Conservation (phyloP, 2,888 invertebrate genomes). For the Perizoma flavofasciatum region DNA sequence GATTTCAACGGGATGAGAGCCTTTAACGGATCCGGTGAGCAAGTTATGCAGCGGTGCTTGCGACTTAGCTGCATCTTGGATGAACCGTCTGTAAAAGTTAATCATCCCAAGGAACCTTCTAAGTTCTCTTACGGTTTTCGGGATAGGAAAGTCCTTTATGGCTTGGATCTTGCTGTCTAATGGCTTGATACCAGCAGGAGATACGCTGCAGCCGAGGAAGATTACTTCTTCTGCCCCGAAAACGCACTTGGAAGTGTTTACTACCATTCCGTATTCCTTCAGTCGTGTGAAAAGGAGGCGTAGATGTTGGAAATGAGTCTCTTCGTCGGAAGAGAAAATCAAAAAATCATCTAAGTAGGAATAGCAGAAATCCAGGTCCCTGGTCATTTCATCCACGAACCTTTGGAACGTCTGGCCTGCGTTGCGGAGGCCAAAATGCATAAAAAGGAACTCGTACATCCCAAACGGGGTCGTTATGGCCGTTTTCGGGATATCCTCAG, state of each 20-base stretch:
- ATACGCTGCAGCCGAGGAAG: slow-evolving; percentile 10
- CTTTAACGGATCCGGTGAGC: neutral
- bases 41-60: slow-evolving; percentile 23
- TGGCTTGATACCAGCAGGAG: neutral
- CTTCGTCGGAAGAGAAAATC: neutral
- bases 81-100: slow-evolving; percentile 30
- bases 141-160: slow-evolving; percentile 31
- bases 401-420: neutral
- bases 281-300: neutral
- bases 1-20: too few relatives aligned
- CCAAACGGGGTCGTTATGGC: slow-evolving; percentile 4
- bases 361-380: slow-evolving; percentile 10
- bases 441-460: slow-evolving; percentile 3
- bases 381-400: neutral
- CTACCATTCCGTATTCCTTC: slow-evolving; percentile 3
- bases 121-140: slow-evolving; percentile 31
- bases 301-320: neutral
- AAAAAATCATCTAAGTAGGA: slow-evolving; percentile 9
- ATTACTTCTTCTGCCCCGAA: slow-evolving; percentile 3
- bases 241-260: slow-evolving; percentile 16
- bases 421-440: slow-evolving; percentile 6
- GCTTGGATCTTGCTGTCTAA: slow-evolving; percentile 38
- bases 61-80: slow-evolving; percentile 27
- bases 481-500: slow-evolving; percentile 4
- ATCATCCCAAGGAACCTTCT: slow-evolving; percentile 20